phyloP scores from a whole-genome alignment of 1,140 invertebrate species.

The Euura lappo region DNA sequence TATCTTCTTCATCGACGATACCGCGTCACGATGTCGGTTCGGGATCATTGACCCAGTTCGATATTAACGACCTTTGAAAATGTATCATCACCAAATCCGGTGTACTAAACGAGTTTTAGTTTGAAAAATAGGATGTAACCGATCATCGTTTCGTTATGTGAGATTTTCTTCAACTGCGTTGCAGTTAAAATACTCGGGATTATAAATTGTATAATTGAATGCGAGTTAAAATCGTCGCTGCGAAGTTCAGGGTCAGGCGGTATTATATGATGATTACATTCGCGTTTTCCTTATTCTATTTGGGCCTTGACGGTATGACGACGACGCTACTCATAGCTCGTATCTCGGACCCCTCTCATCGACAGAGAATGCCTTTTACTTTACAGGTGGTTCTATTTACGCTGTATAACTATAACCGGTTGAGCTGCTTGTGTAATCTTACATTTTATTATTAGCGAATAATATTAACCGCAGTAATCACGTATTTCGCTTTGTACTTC shows the following conservation, averaged over 20 bases:
- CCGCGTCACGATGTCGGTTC: too few relatives aligned
- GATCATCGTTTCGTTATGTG: too few relatives aligned
- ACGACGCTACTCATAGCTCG: background rate
- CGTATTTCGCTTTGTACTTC: background rate
- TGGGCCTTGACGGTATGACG: slow-evolving; percentile 39
- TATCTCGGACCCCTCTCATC: background rate
- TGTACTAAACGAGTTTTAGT: too few relatives aligned
- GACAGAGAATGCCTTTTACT: slow-evolving; percentile 5
- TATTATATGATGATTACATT: slow-evolving; percentile 40
- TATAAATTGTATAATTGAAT: too few relatives aligned
- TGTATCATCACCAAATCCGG: too few relatives aligned
- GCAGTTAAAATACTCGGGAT: too few relatives aligned
- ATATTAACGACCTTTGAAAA: too few relatives aligned
- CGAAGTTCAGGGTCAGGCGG: slow-evolving; percentile 56
- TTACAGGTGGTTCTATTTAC: slow-evolving; percentile 7
- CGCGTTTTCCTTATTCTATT: slow-evolving; percentile 50
- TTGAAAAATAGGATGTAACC: too few relatives aligned
- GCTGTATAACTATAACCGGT: background rate
- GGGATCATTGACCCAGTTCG: too few relatives aligned
- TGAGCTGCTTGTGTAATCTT: background rate
- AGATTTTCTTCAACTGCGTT: too few relatives aligned
- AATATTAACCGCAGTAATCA: background rate
- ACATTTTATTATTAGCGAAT: background rate
- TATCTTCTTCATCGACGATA: too few relatives aligned
- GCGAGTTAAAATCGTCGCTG: background rate